Evolutionary conservation across 2,113 vertebrate species (phyloP).

Genomic region (Xenus cinereus): DNA sequence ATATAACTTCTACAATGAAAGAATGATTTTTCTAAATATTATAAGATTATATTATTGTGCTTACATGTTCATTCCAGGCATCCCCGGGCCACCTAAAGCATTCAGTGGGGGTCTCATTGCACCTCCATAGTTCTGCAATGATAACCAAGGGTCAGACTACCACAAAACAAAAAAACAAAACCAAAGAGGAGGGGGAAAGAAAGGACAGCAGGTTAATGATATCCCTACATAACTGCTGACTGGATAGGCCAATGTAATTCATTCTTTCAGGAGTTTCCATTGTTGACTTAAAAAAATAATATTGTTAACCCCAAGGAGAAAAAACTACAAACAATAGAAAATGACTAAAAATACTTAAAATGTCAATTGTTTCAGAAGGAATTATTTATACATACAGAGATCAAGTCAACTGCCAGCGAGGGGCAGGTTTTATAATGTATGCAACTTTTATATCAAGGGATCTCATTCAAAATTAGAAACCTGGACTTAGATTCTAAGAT

Average conservation of each 20-base stretch:
- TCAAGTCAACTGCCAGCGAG: not conserved
- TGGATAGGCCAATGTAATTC: slow-evolving; percentile 72
- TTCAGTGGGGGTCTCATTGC: slow-evolving; percentile 98
- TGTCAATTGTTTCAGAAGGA: not conserved
- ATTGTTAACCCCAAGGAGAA: not conserved
- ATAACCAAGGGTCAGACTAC: slow-evolving; percentile 87
- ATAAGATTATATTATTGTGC: slow-evolving; percentile 54
- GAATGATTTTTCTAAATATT: not conserved
- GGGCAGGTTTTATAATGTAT: not conserved
- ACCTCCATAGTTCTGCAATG: slow-evolving; percentile 93
- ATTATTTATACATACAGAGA: not conserved
- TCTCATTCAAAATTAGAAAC: not conserved
- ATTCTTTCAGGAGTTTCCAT: slow-evolving; percentile 67
- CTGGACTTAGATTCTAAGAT: not conserved
- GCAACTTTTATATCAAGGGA: not conserved
- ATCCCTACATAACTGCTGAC: slow-evolving; percentile 63
- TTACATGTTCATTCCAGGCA: slow-evolving; percentile 99
- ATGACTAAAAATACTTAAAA: not conserved
- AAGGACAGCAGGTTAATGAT: slow-evolving; percentile 85
- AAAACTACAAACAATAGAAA: not conserved
- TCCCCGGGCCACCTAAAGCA: slow-evolving; percentile 94
- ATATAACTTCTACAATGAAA: not conserved
- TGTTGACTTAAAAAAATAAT: slow-evolving; percentile 36
- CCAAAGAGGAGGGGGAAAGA: slow-evolving; percentile 84
- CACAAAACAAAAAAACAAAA: slow-evolving; percentile 86